These are phyloP conservation scores for Micromussa lordhowensis DNA, from an alignment of 92 coral and sea anemone species.

Conservation along the genomic window DNA sequence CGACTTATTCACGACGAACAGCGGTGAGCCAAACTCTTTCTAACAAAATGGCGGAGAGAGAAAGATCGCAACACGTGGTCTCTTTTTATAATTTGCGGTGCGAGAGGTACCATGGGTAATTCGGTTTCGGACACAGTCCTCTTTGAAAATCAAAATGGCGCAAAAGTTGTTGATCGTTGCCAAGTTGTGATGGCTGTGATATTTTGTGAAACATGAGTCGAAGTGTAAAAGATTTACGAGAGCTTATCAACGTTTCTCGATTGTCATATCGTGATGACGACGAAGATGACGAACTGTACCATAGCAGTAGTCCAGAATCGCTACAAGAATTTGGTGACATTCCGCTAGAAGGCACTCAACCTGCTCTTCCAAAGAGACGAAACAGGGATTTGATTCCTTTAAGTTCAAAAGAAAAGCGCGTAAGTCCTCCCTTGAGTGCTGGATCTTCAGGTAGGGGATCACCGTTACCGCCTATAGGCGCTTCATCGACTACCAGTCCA, in stretches of 20 bases:
- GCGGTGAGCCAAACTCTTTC: constrained; percentile 96
- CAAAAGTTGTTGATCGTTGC: constrained; percentile 40
- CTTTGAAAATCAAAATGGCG: constrained; percentile 76
- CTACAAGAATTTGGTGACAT: constrained; percentile 39
- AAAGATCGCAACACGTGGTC: constrained; percentile 74
- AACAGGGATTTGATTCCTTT: constrained; percentile 56
- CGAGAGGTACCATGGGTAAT: constrained; percentile 62
- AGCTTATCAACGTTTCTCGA: constrained; percentile 88
- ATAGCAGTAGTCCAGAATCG: constrained; percentile 20
- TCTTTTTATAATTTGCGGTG: constrained; percentile 20
- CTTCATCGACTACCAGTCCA: constrained; percentile 54
- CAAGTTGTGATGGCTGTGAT: not conserved
- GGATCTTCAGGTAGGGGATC: constrained; percentile 78
- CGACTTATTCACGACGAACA: constrained; percentile 99
- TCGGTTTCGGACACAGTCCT: not conserved
- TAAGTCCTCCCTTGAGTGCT: constrained; percentile 73
- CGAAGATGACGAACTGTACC: constrained; percentile 46
- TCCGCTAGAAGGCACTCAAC: constrained; percentile 52
- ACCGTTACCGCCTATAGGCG: constrained; percentile 85
- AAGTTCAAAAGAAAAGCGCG: constrained; percentile 23
- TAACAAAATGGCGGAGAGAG: constrained; percentile 74
- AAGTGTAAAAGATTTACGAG: constrained; percentile 90
- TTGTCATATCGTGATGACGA: constrained; percentile 90
- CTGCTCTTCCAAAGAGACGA: constrained; percentile 71
- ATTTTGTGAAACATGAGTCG: constrained; percentile 71